Conservation (phyloP, 2,113 vertebrate genomes). For the Myotis lucifugus region DNA sequence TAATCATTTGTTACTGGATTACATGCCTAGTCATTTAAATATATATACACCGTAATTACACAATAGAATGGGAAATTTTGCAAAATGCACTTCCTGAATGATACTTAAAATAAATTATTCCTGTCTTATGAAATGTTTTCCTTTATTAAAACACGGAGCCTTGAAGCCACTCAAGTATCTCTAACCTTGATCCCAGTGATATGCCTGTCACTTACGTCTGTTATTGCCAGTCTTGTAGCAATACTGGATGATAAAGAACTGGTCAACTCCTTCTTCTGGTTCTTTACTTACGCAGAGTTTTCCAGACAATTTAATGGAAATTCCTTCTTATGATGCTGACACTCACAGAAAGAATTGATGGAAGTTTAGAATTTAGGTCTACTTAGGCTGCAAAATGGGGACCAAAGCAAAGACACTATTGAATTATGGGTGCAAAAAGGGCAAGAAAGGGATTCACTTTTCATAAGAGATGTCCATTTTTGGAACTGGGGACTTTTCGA, state of each 20-base stretch:
- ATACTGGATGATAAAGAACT: neutral
- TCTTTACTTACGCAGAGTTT: constrained; percentile 39
- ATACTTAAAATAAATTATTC: neutral
- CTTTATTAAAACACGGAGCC: constrained; percentile 9
- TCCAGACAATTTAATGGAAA: neutral
- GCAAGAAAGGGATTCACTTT: neutral
- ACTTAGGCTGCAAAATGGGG: neutral
- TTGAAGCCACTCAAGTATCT: neutral
- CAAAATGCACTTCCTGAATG: neutral
- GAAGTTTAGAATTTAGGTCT: neutral
- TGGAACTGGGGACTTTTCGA: neutral
- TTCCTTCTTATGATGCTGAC: neutral
- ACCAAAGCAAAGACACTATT: neutral
- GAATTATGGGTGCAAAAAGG: neutral
- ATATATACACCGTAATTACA: neutral
- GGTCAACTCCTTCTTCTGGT: neutral
- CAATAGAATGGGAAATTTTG: neutral
- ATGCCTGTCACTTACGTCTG: neutral
- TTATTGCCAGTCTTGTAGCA: neutral
- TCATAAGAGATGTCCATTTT: constrained; percentile 7
- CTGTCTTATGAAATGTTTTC: constrained; percentile 13
- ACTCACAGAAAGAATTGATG: neutral
- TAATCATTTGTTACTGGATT: constrained; percentile 9
- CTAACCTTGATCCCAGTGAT: neutral
- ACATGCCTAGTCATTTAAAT: neutral